Evolutionary conservation across 2,113 vertebrate species (phyloP).

Genomic region (Cavia porcellus): DNA sequence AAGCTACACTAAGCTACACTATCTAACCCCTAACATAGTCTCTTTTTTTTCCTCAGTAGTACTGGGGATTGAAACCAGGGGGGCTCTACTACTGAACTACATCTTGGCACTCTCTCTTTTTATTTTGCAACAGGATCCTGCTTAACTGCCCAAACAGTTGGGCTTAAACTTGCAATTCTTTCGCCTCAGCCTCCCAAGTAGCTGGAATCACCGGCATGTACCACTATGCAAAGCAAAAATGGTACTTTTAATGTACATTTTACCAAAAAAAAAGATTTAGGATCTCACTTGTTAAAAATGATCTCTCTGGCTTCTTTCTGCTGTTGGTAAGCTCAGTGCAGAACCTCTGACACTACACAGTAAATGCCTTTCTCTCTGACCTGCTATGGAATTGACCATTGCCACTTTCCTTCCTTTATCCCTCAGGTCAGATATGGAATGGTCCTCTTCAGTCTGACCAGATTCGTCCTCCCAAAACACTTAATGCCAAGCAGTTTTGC

Average conservation of each 20-base stretch:
- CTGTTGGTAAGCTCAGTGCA: not conserved
- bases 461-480: constrained; percentile 28
- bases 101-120: not conserved
- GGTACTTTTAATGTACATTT: constrained; percentile 25
- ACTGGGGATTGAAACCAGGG: not conserved
- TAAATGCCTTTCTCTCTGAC: not conserved
- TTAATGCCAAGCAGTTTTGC: constrained; percentile 9
- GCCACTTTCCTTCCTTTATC: not conserved
- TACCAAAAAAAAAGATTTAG: not conserved
- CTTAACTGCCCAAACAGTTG: not conserved
- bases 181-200: not conserved
- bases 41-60: not conserved
- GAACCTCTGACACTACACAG: constrained; percentile 30
- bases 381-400: not conserved
- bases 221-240: not conserved
- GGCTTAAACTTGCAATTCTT: not conserved
- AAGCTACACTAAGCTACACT: not conserved
- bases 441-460: not conserved
- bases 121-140: not conserved
- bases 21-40: not conserved
- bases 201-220: not conserved
- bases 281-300: not conserved
- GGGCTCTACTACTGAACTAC: not conserved
- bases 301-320: not conserved
- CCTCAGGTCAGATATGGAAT: not conserved